phyloP scores from a whole-genome alignment of 2,113 vertebrate species.

The Pionites leucogaster region DNA sequence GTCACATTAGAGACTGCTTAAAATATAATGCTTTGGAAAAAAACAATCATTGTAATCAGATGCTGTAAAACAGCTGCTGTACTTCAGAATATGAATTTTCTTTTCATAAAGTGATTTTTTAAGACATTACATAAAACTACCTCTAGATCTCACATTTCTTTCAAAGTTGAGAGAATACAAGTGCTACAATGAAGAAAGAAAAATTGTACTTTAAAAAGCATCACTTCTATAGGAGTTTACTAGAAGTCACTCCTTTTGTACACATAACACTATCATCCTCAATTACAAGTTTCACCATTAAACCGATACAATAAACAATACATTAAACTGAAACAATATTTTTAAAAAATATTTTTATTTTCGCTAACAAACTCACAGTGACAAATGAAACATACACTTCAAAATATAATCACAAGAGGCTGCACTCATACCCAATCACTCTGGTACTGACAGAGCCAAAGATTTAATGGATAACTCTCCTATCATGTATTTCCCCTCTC shows the following conservation, averaged over 20 bases:
- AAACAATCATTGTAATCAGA: background rate
- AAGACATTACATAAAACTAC: background rate
- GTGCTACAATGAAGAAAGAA: background rate
- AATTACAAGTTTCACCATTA: background rate
- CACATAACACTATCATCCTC: background rate
- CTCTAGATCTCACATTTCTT: background rate
- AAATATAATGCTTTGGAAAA: background rate
- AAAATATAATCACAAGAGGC: background rate
- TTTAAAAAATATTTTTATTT: background rate
- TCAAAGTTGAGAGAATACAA: background rate
- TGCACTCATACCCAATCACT: background rate
- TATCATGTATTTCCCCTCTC: background rate
- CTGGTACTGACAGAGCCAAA: background rate
- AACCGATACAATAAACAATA: background rate
- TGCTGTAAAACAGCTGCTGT: background rate
- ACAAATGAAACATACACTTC: background rate
- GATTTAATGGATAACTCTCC: background rate
- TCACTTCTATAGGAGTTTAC: background rate
- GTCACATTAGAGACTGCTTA: background rate
- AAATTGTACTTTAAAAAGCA: background rate
- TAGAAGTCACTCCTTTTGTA: background rate
- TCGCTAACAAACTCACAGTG: background rate
- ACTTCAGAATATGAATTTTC: background rate
- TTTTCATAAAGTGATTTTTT: background rate
- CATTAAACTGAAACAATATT: background rate